A percentile compares a stretch with the other conserved stretches of the same genome.
These are phyloP conservation scores for Chironomus striatipennis DNA, from an alignment of 1,140 invertebrate species.

Conservation along the genomic window DNA sequence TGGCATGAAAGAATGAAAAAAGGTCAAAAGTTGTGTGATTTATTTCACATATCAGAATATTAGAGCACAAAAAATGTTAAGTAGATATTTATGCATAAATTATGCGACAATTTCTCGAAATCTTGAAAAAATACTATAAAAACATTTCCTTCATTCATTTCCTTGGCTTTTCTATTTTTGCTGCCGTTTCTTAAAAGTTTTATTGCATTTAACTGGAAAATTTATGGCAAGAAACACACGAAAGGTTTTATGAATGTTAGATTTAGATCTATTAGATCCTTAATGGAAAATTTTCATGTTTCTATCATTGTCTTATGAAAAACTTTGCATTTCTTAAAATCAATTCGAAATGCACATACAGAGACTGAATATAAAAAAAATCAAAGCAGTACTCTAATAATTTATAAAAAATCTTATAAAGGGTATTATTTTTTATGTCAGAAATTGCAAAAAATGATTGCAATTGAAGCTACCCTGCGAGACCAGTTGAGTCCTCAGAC, in stretches of 20 bases:
- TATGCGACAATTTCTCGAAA: neutral
- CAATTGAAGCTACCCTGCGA: too few relatives aligned
- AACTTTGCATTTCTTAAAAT: neutral
- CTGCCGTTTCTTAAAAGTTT: neutral
- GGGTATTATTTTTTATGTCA: neutral
- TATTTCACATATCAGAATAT: constrained; percentile 1
- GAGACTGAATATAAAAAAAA: neutral
- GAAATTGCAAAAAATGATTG: neutral
- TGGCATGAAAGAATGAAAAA: neutral
- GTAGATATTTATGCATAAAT: neutral
- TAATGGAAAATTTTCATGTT: neutral
- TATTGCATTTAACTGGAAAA: neutral
- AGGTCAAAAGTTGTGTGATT: neutral
- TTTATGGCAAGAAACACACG: neutral
- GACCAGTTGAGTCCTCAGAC: too few relatives aligned
- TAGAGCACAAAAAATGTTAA: neutral
- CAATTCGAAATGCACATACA: neutral
- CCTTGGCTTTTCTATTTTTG: neutral
- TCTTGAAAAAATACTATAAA: constrained; percentile 1
- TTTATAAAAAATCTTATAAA: neutral
- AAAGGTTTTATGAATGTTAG: neutral
- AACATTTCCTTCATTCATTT: neutral
- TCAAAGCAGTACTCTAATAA: neutral
- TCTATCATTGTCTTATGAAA: neutral
- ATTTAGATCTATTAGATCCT: neutral